Evolutionary conservation across 2,888 invertebrate genomes (phyloP).

Genomic region (Heliconius sara): DNA sequence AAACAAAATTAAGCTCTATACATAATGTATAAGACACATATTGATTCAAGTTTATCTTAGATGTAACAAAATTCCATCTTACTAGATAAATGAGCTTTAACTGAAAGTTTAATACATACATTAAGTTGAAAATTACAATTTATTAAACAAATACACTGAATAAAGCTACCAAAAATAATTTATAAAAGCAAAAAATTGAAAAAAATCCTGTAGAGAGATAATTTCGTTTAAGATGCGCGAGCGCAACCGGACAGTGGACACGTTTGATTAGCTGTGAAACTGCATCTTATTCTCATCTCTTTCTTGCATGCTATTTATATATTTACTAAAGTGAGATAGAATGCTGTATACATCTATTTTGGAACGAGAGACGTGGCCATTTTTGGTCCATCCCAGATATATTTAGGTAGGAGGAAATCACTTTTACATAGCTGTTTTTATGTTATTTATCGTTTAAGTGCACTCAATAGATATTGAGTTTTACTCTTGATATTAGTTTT

Average conservation of each 20-base stretch:
- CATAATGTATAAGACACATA: constrained; percentile 47
- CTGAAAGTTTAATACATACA: constrained; percentile 15
- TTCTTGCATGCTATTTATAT: constrained; percentile 50
- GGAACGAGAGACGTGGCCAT: constrained; percentile 79
- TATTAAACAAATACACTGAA: neutral
- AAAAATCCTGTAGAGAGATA: constrained; percentile 49
- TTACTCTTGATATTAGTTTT: constrained; percentile 35
- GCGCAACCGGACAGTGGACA: constrained; percentile 77
- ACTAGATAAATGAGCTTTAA: constrained; percentile 40
- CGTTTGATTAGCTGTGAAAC: constrained; percentile 78
- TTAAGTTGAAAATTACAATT: neutral
- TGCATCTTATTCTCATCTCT: constrained; percentile 70
- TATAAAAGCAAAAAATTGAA: neutral
- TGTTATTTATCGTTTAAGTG: constrained; percentile 64
- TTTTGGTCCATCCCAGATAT: constrained; percentile 78
- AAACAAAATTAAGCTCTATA: constrained; percentile 55
- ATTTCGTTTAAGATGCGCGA: constrained; percentile 69
- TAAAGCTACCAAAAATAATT: neutral
- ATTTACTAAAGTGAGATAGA: constrained; percentile 61
- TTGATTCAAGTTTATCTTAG: constrained; percentile 64
- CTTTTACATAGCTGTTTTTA: constrained; percentile 68
- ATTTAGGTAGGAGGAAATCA: constrained; percentile 79
- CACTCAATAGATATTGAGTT: constrained; percentile 36
- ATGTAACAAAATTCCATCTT: constrained; percentile 55
- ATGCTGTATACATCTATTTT: constrained; percentile 69